Percentiles rank a stretch among this genome's conserved stretches.
Conservation (phyloP, 64 coral and sea anemone genomes). For the Exaiptasia diaphana region DNA sequence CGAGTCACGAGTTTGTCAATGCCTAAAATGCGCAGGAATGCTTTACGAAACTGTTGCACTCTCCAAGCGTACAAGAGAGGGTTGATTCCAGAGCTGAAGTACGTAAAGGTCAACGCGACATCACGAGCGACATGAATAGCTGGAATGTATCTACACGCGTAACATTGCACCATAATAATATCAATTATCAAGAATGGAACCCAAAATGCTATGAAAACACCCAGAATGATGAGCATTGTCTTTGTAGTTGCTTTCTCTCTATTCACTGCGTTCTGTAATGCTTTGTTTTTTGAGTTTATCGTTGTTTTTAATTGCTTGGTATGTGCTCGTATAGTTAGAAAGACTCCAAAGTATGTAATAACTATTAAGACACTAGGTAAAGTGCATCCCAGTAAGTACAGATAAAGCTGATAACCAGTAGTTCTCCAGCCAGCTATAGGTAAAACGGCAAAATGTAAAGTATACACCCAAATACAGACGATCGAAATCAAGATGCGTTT, state of each 20-base stretch:
- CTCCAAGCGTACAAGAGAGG: slow-evolving; percentile 74
- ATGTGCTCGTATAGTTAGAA: slow-evolving; percentile 43
- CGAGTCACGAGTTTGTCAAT: background rate
- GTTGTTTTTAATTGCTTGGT: slow-evolving; percentile 33
- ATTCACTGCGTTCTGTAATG: slow-evolving; percentile 38
- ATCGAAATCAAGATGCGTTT: slow-evolving; percentile 46
- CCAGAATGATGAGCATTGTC: slow-evolving; percentile 72
- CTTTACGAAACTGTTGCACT: slow-evolving; percentile 70
- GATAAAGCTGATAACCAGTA: slow-evolving; percentile 50
- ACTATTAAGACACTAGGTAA: slow-evolving; percentile 49
- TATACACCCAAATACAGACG: slow-evolving; percentile 54
- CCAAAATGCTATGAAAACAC: slow-evolving; percentile 59
- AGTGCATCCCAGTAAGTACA: slow-evolving; percentile 57
- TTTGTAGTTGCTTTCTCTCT: slow-evolving; percentile 73
- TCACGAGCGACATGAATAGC: slow-evolving; percentile 61
- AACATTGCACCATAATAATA: slow-evolving; percentile 68
- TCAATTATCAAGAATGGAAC: slow-evolving; percentile 61
- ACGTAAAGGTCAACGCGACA: slow-evolving; percentile 71
- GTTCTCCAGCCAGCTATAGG: slow-evolving; percentile 44
- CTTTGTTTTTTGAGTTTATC: background rate
- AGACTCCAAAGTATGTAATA: slow-evolving; percentile 50
- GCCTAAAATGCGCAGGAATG: slow-evolving; percentile 49
- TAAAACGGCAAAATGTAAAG: slow-evolving; percentile 42
- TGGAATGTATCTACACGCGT: background rate
- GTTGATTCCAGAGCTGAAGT: slow-evolving; percentile 80